These are phyloP conservation scores for Eciton burchellii DNA, from an alignment of 1,140 invertebrate genomes.

Conservation along the genomic window DNA sequence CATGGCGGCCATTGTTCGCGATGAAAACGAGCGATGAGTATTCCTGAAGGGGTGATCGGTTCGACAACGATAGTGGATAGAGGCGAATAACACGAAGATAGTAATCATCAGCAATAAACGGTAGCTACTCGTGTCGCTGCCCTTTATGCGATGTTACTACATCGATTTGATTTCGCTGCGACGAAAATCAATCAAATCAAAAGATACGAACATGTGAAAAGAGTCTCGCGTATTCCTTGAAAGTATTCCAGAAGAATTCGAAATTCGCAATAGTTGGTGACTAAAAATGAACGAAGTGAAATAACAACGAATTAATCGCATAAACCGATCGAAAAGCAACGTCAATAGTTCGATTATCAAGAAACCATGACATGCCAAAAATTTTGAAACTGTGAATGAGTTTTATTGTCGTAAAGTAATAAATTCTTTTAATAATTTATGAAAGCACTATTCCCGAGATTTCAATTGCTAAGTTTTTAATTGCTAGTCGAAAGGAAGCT, in stretches of 20 bases:
- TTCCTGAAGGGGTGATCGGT: not conserved
- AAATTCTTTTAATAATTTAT: no score
- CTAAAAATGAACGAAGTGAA: no score
- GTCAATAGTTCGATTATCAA: no score
- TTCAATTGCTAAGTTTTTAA: no score
- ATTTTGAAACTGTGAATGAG: no score
- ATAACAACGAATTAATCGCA: no score
- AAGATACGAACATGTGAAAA: not conserved
- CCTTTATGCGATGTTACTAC: not conserved
- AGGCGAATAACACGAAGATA: constrained; percentile 33
- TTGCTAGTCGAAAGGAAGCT: no score
- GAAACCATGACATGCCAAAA: no score
- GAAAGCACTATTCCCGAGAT: no score
- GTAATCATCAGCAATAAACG: no score
- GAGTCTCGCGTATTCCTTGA: not conserved
- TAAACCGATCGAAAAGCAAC: no score
- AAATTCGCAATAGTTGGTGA: not conserved
- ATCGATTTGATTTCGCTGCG: not conserved
- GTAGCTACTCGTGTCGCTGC: constrained; percentile 32
- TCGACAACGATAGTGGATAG: constrained; percentile 37
- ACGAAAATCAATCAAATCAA: constrained; percentile 53
- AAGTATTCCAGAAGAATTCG: not conserved
- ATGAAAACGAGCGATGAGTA: constrained; percentile 34
- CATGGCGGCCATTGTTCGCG: constrained; percentile 62
- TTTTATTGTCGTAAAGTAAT: no score